A percentile compares a stretch with the other conserved stretches of the same genome.
phyloP scores from a whole-genome alignment of 2,888 invertebrate species.

The Acrocyrtus sp. region DNA sequence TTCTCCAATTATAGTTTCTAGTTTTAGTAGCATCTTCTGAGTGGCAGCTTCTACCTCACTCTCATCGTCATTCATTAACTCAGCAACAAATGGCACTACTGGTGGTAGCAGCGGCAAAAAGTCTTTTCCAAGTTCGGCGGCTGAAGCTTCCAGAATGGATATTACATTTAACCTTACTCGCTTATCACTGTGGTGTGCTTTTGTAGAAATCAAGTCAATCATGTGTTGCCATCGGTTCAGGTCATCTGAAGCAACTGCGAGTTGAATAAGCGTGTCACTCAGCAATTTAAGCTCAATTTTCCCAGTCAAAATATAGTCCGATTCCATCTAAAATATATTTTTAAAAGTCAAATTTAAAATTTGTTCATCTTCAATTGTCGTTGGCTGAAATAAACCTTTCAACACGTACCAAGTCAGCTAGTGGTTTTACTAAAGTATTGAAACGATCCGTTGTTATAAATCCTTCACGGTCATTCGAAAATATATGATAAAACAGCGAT shows the following conservation, averaged over 20 bases:
- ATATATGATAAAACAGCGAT: conserved; percentile 80
- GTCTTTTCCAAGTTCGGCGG: conserved; percentile 85
- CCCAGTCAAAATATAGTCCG: conserved; percentile 46
- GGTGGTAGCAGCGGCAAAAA: conserved; percentile 90
- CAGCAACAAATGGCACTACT: conserved; percentile 92
- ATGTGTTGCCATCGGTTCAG: conserved; percentile 90
- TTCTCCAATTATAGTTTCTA: conserved; percentile 89
- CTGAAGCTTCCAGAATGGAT: conserved; percentile 80
- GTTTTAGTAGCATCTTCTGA: conserved; percentile 81
- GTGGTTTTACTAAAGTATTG: conserved; percentile 83
- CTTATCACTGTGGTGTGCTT: conserved; percentile 73
- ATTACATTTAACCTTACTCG: conserved; percentile 75
- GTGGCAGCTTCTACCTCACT: conserved; percentile 83
- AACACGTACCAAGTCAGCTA: conserved; percentile 82
- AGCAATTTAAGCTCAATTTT: conserved; percentile 51
- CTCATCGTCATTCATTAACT: conserved; percentile 90
- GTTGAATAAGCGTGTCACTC: conserved; percentile 64
- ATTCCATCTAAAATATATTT: conserved; percentile 56
- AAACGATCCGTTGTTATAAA: conserved; percentile 88
- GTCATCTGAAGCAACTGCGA: conserved; percentile 84
- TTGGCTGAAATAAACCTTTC: no score
- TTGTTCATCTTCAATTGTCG: no score
- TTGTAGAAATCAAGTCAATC: conserved; percentile 89
- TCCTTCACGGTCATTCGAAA: conserved; percentile 83
- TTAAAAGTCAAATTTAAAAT: not conserved